Conservation (phyloP, 92 coral and sea anemone genomes). For the Porites lobata region DNA sequence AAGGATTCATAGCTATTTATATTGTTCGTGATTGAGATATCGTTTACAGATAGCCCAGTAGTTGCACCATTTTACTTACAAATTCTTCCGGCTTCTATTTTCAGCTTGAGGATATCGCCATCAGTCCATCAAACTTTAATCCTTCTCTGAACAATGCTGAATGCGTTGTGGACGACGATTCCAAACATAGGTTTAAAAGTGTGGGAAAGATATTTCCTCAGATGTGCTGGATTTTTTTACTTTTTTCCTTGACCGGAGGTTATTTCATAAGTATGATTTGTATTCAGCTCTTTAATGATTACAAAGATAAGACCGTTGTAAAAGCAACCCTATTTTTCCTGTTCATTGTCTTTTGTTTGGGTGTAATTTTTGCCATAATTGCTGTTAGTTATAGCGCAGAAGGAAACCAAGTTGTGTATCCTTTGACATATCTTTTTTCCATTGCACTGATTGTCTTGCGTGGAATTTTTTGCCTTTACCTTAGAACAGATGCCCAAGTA, state of each 20-base stretch:
- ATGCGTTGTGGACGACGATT: slow-evolving; percentile 40
- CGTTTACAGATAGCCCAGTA: no score
- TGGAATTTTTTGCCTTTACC: neutral
- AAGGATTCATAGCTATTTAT: no score
- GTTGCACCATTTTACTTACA: no score
- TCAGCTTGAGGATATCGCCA: slow-evolving; percentile 62
- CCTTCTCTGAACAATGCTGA: slow-evolving; percentile 53
- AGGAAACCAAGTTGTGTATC: neutral
- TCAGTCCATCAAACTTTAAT: slow-evolving; percentile 1
- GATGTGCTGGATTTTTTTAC: slow-evolving; percentile 6
- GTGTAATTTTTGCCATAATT: neutral
- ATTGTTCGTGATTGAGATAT: no score
- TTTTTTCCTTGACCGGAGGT: slow-evolving; percentile 4
- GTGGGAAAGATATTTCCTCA: slow-evolving; percentile 16
- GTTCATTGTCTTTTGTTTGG: neutral
- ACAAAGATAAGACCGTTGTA: neutral
- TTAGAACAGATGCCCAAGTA: neutral
- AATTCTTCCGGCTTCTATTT: neutral
- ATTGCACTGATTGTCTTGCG: neutral
- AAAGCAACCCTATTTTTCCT: neutral
- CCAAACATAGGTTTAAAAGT: neutral
- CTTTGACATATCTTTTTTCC: neutral
- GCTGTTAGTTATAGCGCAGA: neutral
- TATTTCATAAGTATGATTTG: neutral
- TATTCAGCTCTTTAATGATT: neutral